These are phyloP conservation scores for Venustaconcha ellipsiformis DNA, from an alignment of 1,140 invertebrate species.

Conservation along the genomic window DNA sequence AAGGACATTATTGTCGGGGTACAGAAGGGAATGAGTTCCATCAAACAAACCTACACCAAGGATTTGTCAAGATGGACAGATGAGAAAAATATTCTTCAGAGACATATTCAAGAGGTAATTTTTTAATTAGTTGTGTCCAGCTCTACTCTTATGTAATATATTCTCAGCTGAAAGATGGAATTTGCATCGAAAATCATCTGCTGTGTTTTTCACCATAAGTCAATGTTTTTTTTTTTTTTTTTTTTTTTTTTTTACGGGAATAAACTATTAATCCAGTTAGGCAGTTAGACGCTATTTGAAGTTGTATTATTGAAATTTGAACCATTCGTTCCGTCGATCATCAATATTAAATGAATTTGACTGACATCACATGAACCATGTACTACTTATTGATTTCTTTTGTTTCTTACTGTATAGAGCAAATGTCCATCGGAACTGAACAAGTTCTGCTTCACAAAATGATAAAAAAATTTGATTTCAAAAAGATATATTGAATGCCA, in stretches of 20 bases:
- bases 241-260: background rate
- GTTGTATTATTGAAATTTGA: background rate
- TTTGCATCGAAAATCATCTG: background rate
- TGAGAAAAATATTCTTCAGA: constrained; percentile 43
- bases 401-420: too few relatives aligned
- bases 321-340: background rate
- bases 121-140: background rate
- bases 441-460: too few relatives aligned
- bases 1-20: constrained; percentile 78
- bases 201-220: background rate
- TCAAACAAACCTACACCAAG: constrained; percentile 73
- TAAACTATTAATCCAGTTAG: background rate
- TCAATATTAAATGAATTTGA: too few relatives aligned
- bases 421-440: too few relatives aligned
- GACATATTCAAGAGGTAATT: constrained; percentile 53
- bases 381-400: too few relatives aligned
- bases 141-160: background rate
- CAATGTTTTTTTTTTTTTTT: background rate
- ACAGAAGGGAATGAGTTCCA: constrained; percentile 54
- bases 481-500: too few relatives aligned
- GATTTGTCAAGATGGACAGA: constrained; percentile 68
- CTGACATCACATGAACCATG: too few relatives aligned
- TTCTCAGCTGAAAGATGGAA: background rate
- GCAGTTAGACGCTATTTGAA: background rate
- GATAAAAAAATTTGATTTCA: too few relatives aligned